A percentile compares a stretch with the other conserved stretches of the same genome.
These are phyloP conservation scores for Julus scanicus DNA, from an alignment of 2,888 invertebrate genomes.

Conservation along the genomic window DNA sequence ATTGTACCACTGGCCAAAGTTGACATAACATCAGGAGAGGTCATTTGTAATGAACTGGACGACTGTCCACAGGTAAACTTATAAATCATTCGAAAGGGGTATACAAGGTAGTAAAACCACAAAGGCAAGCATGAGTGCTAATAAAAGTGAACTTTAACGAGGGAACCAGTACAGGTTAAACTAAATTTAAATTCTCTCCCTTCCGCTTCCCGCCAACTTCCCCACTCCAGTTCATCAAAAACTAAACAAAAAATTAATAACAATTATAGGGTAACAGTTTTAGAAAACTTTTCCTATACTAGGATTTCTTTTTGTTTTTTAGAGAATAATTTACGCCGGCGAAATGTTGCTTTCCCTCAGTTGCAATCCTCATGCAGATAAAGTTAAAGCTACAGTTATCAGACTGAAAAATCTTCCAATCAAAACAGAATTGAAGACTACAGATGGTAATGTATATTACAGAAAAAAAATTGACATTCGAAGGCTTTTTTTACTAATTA, in stretches of 20 bases:
- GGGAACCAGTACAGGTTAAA: neutral
- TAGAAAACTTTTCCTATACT: too few species aligned
- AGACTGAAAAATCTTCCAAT: conserved; percentile 50
- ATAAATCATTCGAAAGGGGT: neutral
- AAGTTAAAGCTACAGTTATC: conserved; percentile 55
- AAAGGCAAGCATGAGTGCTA: neutral
- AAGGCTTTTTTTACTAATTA: neutral
- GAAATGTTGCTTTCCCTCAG: conserved; percentile 54
- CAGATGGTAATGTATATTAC: neutral
- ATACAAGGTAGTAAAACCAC: neutral
- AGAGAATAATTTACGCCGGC: conserved; percentile 54
- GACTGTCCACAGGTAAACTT: conserved; percentile 61
- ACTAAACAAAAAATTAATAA: too few species aligned
- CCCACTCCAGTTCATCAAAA: too few species aligned
- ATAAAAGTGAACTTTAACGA: neutral
- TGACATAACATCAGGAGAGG: conserved; percentile 62
- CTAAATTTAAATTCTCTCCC: neutral
- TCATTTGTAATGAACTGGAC: conserved; percentile 62
- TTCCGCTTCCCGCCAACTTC: neutral
- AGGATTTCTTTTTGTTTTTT: neutral
- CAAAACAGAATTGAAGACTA: conserved; percentile 19
- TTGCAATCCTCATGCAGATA: conserved; percentile 56
- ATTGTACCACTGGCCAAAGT: conserved; percentile 63
- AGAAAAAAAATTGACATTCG: neutral
- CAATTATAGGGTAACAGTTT: too few species aligned